A percentile compares a stretch with the other conserved stretches of the same genome.
phyloP scores from a whole-genome alignment of 2,797 vertebrate genomes.

The Neosalanx taihuensis region DNA sequence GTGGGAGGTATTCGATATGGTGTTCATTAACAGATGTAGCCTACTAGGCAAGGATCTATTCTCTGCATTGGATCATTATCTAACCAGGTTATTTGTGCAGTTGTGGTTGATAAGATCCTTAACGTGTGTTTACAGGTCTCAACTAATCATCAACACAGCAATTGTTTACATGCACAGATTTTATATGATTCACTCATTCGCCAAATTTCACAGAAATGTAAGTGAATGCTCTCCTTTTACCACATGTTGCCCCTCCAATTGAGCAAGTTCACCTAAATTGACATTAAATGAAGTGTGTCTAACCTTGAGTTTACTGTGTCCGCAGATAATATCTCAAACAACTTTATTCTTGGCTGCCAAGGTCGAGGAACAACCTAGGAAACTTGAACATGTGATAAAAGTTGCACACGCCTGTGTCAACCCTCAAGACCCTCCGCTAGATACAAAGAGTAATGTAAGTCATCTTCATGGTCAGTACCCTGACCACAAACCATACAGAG shows the following conservation, averaged over 20 bases:
- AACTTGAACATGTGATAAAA: constrained; percentile 99
- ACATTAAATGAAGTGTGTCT: background rate
- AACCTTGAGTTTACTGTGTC: background rate
- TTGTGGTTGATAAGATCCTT: constrained; percentile 61
- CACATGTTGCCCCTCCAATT: too few species aligned
- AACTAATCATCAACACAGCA: constrained; percentile 97
- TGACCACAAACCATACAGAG: background rate
- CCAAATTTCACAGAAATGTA: constrained; percentile 96
- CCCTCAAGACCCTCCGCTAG: constrained; percentile 89
- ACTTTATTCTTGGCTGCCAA: constrained; percentile 98
- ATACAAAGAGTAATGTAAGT: constrained; percentile 95
- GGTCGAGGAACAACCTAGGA: constrained; percentile 98
- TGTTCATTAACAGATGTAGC: too few species aligned
- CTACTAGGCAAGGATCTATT: background rate
- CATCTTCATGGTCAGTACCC: background rate
- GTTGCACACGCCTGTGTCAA: constrained; percentile 96
- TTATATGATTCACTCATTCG: constrained; percentile 99
- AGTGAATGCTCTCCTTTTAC: constrained; percentile 69
- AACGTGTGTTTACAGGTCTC: constrained; percentile 79
- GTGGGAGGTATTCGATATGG: background rate
- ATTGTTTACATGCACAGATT: constrained; percentile 99
- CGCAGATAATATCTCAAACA: constrained; percentile 92
- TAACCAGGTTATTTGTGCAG: constrained; percentile 31
- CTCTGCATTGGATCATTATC: background rate
- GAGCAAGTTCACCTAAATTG: background rate